Conservation (phyloP, 1,140 invertebrate species). For the Cydia fagiglandana region DNA sequence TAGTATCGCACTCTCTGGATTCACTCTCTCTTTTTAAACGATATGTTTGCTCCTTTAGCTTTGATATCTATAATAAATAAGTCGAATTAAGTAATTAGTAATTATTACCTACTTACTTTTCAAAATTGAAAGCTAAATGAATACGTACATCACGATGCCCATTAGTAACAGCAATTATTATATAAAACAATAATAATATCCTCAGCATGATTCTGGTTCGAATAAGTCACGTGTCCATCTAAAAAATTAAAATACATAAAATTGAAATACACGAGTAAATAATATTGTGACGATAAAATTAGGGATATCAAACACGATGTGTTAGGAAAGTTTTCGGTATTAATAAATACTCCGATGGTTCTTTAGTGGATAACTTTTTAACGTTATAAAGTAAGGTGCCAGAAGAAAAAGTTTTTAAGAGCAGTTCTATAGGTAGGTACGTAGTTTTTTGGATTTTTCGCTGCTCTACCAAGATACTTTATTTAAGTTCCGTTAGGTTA, state of each 20-base stretch:
- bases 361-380: not conserved
- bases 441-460: too few relatives aligned
- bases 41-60: too few relatives aligned
- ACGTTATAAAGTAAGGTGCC: not conserved
- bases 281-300: not conserved
- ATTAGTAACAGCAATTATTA: not conserved
- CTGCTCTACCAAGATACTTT: too few relatives aligned
- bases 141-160: constrained; percentile 7
- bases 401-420: not conserved
- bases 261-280: not conserved
- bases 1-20: too few relatives aligned
- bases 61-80: not conserved
- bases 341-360: not conserved
- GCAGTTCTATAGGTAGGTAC: too few relatives aligned
- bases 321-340: not conserved
- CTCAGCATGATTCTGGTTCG: not conserved
- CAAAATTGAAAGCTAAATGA: too few relatives aligned
- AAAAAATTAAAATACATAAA: not conserved
- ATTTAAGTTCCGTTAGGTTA: too few relatives aligned
- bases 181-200: constrained; percentile 10
- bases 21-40: too few relatives aligned
- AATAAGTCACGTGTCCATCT: not conserved
- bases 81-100: too few relatives aligned
- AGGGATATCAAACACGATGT: not conserved
- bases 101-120: too few relatives aligned